A percentile compares a stretch with the other conserved stretches of the same genome.
These are phyloP conservation scores for Heteractis magnifica DNA, from an alignment of 92 coral and sea anemone genomes.

Conservation along the genomic window DNA sequence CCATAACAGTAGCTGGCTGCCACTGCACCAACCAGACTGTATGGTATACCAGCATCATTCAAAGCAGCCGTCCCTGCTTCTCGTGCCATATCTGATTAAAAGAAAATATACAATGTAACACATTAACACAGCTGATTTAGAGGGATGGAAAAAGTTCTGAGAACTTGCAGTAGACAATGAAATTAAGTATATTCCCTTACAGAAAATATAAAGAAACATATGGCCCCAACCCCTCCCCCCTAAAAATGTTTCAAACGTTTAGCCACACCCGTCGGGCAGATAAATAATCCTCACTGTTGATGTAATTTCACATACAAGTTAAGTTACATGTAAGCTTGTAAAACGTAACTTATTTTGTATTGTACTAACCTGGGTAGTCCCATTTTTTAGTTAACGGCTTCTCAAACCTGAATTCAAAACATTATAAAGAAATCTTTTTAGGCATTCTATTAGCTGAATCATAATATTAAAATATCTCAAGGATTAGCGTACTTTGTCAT, in stretches of 20 bases:
- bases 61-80: constrained; percentile 83
- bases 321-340: too few relatives aligned
- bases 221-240: too few relatives aligned
- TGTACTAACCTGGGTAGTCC: constrained; percentile 76
- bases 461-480: neutral
- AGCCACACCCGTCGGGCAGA: too few relatives aligned
- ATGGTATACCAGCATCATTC: constrained; percentile 71
- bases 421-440: neutral
- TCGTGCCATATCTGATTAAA: constrained; percentile 71
- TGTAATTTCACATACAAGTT: too few relatives aligned
- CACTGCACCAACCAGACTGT: constrained; percentile 75
- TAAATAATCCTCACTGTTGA: too few relatives aligned
- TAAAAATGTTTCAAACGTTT: too few relatives aligned
- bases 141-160: too few relatives aligned
- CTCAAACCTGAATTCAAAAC: constrained; percentile 60
- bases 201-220: too few relatives aligned
- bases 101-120: neutral
- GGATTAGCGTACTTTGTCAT: constrained; percentile 65
- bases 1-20: constrained; percentile 89
- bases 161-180: too few relatives aligned
- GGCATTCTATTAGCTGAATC: neutral
- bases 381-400: constrained; percentile 76
- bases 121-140: neutral
- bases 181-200: too few relatives aligned
- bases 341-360: neutral